A percentile compares a stretch with the other conserved stretches of the same genome.
Evolutionary conservation across 1,140 invertebrate species (phyloP).

Genomic region (Portunus trituberculatus): DNA sequence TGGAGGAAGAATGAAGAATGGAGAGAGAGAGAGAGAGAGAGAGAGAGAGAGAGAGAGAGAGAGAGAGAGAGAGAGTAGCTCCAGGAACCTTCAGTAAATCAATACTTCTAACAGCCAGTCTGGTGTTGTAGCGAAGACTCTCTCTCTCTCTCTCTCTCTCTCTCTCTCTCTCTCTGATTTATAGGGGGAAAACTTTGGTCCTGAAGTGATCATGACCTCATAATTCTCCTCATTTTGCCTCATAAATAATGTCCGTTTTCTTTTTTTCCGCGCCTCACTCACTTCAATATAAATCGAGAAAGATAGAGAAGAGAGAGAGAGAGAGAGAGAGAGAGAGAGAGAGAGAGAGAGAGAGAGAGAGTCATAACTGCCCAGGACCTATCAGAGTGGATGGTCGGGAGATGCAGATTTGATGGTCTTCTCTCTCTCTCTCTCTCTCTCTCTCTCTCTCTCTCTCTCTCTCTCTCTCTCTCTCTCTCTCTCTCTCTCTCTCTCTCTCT

Average conservation of each 20-base stretch:
- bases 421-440: background rate
- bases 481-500: background rate
- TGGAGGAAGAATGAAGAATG: background rate
- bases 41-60: background rate
- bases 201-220: slow-evolving; percentile 18
- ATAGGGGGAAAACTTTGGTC: background rate
- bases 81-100: background rate
- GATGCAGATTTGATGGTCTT: background rate
- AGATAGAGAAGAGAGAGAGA: background rate
- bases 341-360: background rate
- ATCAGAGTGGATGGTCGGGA: background rate
- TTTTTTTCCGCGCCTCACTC: background rate
- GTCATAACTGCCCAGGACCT: slow-evolving; percentile 55
- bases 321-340: slow-evolving; percentile 49
- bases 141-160: background rate
- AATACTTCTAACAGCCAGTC: background rate
- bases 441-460: background rate
- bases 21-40: background rate
- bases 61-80: background rate
- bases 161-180: slow-evolving; percentile 12
- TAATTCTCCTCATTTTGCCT: background rate
- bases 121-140: background rate
- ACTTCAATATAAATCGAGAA: background rate
- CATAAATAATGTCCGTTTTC: background rate
- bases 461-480: slow-evolving; percentile 21